phyloP scores from a whole-genome alignment of 2,113 vertebrate genomes.

The Sylvia atricapilla region DNA sequence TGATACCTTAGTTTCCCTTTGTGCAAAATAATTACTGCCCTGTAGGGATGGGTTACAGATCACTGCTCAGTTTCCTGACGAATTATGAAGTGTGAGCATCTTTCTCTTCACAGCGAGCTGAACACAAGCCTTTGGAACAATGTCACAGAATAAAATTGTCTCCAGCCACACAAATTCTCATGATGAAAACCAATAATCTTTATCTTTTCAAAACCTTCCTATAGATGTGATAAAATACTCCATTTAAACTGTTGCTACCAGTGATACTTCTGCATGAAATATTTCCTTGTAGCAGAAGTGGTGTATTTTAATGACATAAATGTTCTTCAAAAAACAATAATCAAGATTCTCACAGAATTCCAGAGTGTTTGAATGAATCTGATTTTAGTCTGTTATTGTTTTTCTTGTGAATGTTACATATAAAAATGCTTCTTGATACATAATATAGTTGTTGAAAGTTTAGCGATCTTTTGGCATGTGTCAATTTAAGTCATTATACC shows the following conservation, averaged over 20 bases:
- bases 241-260: neutral
- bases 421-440: neutral
- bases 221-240: neutral
- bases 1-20: neutral
- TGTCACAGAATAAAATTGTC: neutral
- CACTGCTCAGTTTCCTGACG: neutral
- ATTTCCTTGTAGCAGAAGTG: neutral
- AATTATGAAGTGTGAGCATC: neutral
- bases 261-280: neutral
- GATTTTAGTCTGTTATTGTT: neutral
- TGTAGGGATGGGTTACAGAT: neutral
- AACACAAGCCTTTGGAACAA: neutral
- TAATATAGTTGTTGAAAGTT: slow-evolving; percentile 9
- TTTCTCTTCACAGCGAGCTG: neutral
- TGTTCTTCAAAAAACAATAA: neutral
- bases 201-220: neutral
- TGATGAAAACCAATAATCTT: neutral
- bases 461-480: slow-evolving; percentile 16
- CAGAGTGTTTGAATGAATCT: neutral
- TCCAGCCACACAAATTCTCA: neutral
- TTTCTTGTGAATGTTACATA: neutral
- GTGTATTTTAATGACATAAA: neutral
- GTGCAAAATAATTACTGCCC: neutral
- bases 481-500: slow-evolving; percentile 35
- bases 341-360: neutral